Evolutionary conservation across 2,113 vertebrate species (phyloP), one percentile per base, ranked within the genome.

Genomic region (Malurus elegans): DNA sequence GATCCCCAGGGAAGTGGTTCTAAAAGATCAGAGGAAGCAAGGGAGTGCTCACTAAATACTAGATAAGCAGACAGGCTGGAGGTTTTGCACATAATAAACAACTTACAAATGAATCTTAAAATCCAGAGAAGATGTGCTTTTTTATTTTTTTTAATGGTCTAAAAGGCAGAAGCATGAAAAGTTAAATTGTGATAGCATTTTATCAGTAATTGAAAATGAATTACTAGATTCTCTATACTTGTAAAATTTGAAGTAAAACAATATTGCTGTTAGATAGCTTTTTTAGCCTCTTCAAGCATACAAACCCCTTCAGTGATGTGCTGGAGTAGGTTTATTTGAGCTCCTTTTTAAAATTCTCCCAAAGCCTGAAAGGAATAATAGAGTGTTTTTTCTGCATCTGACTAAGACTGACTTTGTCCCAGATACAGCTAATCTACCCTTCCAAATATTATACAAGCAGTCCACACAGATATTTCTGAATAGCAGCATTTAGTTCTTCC

Each of bases 261-360:
- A 13, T 74, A 18, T 29, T 42, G 20, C 47, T 38, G 34, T 50
- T 32, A 36, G 28, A 29, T 28, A 54, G 23, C 40, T 54, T 72
- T 56, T 69, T 69, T 90, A 62, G 34, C 23, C 40, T 84, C 56
- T 88, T 73, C 42, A 50, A n/a, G 61, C 34, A 31, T 38, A 29
- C 28, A 42, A 70, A 90, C 16, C 16, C 18, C 9, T 80, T 93
- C 58, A 76, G 0, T 66, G 23, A n/a, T 79, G 53, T 53, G 54
- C 67, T 83, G 15, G 10, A 86, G 18, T 20, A 54, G 32, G 64
- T 95, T 90, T 32, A 44, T 86, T 51, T 62, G 26, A 92, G 34
- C 51, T 62, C 38, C 88, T 83, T 70, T 65, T 86, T 47, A 78
- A 95, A 92, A 92, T 88, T 92, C 86, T 83, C 50, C 34, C 20